phyloP scores from a whole-genome alignment of 1,140 invertebrate genomes.

The Heliothis subflexa region DNA sequence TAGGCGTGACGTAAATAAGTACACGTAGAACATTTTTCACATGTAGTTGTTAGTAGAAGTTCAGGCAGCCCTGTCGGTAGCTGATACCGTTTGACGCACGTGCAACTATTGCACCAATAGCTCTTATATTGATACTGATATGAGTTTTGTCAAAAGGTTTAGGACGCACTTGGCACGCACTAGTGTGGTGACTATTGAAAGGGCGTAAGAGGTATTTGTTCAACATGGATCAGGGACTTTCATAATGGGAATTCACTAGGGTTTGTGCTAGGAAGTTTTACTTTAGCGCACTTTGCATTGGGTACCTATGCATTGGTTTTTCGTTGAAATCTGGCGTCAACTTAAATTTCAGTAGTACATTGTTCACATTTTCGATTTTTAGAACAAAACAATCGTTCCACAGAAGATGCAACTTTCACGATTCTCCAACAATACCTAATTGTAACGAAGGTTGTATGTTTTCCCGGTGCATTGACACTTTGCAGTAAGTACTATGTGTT shows the following conservation, averaged over 20 bases:
- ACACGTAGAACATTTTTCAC: background rate
- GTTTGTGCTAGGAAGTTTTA: background rate
- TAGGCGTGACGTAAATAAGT: background rate
- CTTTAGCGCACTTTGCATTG: background rate
- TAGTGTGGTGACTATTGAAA: no score
- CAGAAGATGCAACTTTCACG: slow-evolving; percentile 4
- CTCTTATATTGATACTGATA: slow-evolving; percentile 23
- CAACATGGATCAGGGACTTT: no score
- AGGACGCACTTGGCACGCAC: background rate
- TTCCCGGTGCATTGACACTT: slow-evolving; percentile 73
- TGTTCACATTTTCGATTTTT: slow-evolving; percentile 1
- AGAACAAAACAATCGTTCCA: slow-evolving; percentile 2
- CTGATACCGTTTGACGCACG: slow-evolving; percentile 15
- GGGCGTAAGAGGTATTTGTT: no score
- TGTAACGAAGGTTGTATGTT: slow-evolving; percentile 57
- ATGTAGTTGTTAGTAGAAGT: background rate
- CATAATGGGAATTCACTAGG: no score
- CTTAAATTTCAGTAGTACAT: background rate
- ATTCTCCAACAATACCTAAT: slow-evolving; percentile 17
- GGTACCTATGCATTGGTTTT: no score
- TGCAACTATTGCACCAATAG: slow-evolving; percentile 19
- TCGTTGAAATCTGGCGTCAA: background rate
- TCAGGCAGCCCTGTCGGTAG: background rate
- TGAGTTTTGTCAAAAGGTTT: background rate
- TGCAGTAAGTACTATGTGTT: slow-evolving; percentile 60